Base-by-base conservation (phyloP, 2,797 vertebrate species). In the Gobio occitaniae region DNA sequence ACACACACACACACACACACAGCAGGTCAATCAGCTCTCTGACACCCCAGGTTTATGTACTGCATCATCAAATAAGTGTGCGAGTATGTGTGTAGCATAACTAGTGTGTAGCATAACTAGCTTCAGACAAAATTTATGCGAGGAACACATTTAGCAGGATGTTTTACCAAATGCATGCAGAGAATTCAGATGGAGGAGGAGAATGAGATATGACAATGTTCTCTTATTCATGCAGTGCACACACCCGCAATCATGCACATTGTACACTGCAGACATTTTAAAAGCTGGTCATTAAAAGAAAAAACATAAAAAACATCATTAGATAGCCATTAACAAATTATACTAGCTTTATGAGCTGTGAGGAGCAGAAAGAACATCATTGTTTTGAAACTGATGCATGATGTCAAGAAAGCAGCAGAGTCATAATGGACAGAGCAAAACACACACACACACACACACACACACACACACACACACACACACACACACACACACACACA, bases 111-210 rank as follows among this genome's bases (percentile, higher is more conserved):
- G n/a, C n/a, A n/a, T n/a, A 79, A 65, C 59, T 25, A 79, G 59
- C 36, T 47, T 47, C 54, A 72, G 25, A n/a, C 70, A 72, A 44
- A 66, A 65, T 41, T 36, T 74, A 66, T 38, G 44, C 13, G 19
- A 80, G 48, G 32, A 36, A 66, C 16, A 65, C 32, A 25, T 38
- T 70, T n/a, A 56, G 38, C 4, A 25, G 21, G 75, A 36, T 61
- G 11, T 19, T 74, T 61, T 71, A 83, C 90, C 78, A 86, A 89
- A 91, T 54, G 41, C 89, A 92, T 89, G 91, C 89, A 93, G 93
- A 90, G 92, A 69, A 69, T 80, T 41, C 48, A 69, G 48, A 41
- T 70, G 59, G 17, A 80, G 21, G 87, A 78, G 48, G 59, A 56
- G 48, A 61, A 81, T 71, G 56, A 66, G 36, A 44, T 25, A 61